These are phyloP conservation scores for Marmota monax DNA, from an alignment of 2,113 vertebrate genomes.

Conservation along the genomic window DNA sequence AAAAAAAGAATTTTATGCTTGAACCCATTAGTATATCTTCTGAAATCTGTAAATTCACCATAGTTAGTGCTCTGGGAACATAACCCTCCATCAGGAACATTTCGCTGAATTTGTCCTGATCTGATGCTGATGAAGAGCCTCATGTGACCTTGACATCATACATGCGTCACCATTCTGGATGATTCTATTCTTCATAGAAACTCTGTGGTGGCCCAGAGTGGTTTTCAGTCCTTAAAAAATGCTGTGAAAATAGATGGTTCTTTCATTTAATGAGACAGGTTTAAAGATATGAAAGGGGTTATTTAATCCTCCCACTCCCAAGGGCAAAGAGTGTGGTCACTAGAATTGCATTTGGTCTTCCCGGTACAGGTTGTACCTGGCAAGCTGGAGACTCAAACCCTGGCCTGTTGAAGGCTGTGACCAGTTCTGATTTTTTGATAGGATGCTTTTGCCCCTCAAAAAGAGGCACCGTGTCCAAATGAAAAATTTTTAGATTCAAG, in stretches of 20 bases:
- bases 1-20: too few species aligned
- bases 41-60: neutral
- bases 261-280: constrained; percentile 26
- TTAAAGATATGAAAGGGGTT: constrained; percentile 29
- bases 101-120: neutral
- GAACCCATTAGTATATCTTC: neutral
- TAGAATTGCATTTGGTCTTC: neutral
- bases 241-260: constrained; percentile 14
- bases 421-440: neutral
- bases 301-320: neutral
- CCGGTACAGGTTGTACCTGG: neutral
- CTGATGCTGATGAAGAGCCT: neutral
- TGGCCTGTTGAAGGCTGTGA: neutral
- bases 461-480: neutral
- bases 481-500: constrained; percentile 26
- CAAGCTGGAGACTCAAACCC: neutral
- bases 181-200: neutral
- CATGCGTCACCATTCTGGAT: neutral
- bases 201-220: neutral
- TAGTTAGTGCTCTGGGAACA: neutral
- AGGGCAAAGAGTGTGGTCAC: neutral
- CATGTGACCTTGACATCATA: neutral
- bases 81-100: neutral
- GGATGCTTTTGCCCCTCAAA: neutral
- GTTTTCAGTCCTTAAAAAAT: constrained; percentile 10